phyloP scores from a whole-genome alignment of 2,113 vertebrate species.

The Colius striatus region DNA sequence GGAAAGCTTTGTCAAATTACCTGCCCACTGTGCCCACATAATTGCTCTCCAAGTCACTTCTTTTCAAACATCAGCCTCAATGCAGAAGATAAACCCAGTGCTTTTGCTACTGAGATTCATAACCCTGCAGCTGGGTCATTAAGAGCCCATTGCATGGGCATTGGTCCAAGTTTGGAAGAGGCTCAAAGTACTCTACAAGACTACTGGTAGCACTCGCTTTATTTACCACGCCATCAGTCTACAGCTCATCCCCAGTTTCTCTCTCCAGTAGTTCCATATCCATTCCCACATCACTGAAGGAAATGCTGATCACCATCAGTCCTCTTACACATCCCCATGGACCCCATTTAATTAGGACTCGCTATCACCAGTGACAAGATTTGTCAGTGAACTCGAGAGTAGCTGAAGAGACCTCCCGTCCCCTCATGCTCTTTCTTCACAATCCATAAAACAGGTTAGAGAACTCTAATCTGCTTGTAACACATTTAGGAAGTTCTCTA shows the following conservation, averaged over 20 bases:
- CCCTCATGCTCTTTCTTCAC: background rate
- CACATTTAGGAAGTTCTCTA: background rate
- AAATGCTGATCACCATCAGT: background rate
- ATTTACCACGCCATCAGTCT: conserved; percentile 5
- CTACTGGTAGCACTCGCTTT: background rate
- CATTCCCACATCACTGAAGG: background rate
- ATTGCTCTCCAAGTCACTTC: background rate
- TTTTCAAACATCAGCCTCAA: background rate
- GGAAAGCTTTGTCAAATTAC: background rate
- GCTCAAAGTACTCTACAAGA: background rate
- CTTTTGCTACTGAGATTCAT: background rate
- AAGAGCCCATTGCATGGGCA: background rate
- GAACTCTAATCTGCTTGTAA: background rate
- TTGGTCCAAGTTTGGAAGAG: background rate
- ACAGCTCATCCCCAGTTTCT: background rate
- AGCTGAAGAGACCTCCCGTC: background rate
- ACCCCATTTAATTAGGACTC: conserved; percentile 15
- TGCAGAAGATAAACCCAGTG: background rate
- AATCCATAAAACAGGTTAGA: background rate
- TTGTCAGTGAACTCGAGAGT: background rate
- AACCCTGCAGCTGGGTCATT: background rate
- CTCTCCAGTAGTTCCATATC: background rate
- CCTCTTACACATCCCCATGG: background rate
- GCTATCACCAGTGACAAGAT: background rate
- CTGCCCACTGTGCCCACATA: background rate